Evolutionary conservation across 2,113 vertebrate species (phyloP), one percentile per base, ranked within the genome.

Genomic region (Reinhardtius hippoglossoides): DNA sequence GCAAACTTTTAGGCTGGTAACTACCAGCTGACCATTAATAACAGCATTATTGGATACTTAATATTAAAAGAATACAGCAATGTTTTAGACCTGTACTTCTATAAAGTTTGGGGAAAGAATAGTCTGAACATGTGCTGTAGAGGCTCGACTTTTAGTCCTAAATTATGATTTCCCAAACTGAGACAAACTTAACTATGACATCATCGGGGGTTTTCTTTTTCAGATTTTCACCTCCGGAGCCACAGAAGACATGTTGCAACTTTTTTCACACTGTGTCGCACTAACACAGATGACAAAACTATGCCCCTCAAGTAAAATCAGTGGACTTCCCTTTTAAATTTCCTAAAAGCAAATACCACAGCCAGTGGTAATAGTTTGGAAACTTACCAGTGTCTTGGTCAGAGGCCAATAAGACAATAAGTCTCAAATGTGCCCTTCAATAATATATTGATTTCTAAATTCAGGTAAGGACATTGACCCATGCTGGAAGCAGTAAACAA

Each of bases 401-500:
- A 54, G 46, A 50, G 26, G 40, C 23, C 48, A 74, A 52, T 54
- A 54, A 67, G 35, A 71, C 23, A 58, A 54, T 8, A 35, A 26
- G 12, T 72, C 63, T 71, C 68, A 69, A 69, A 81, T 58, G 48
- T 86, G 54, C 40, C 18, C 59, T 67, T 79, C 65, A 72, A 52
- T 71, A 14, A 69, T 21, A 46, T 27, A 71, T 48, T 2, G 9
- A 56, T 69, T 52, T 74, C 20, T 62, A 42, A 44, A 58, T 74
- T 59, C 44, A 60, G 5, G 14, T 71, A 81, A 83, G 70, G 73
- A 56, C 65, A 78, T 44, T 40, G 42, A 70, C 64, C 64, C 60
- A 87, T 56, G 48, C 76, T 83, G 71, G 60, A 87, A 83, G 67
- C 37, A 72, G 56, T 44, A 57, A 74, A 79, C 70, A 82, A 71